Percentiles rank a stretch among this genome's conserved stretches.
phyloP scores from a whole-genome alignment of 2,888 invertebrate species.

The Phortica okadai region DNA sequence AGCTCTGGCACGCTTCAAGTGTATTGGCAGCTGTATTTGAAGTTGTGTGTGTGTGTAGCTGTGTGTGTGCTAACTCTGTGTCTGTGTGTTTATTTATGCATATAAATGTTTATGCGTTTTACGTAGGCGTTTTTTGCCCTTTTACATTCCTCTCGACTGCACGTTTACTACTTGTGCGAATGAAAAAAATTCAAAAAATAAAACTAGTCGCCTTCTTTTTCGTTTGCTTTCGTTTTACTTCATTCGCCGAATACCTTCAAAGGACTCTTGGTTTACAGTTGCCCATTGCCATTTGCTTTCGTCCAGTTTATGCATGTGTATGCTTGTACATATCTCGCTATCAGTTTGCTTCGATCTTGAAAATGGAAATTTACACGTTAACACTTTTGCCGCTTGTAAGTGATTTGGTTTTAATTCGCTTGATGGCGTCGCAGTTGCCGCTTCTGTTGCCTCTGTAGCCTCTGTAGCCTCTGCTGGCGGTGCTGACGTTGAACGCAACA shows the following conservation, averaged over 20 bases:
- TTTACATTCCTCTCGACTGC: constrained; percentile 22
- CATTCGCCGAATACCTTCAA: background rate
- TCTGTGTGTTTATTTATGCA: constrained; percentile 59
- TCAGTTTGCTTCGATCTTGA: constrained; percentile 61
- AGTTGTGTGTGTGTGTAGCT: background rate
- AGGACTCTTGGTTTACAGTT: background rate
- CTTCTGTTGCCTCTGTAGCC: background rate
- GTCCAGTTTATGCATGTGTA: constrained; percentile 36
- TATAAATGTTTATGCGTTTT: constrained; percentile 57
- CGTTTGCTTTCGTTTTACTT: background rate
- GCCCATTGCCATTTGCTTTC: constrained; percentile 39
- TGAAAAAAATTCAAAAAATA: background rate
- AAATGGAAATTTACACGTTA: constrained; percentile 75
- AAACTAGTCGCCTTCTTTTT: background rate
- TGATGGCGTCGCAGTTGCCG: constrained; percentile 61
- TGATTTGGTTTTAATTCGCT: constrained; percentile 71
- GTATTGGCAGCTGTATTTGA: background rate
- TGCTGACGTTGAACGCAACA: background rate
- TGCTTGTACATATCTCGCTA: constrained; percentile 41
- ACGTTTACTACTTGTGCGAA: constrained; percentile 6
- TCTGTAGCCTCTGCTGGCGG: background rate
- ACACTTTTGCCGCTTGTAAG: constrained; percentile 73
- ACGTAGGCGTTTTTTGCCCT: constrained; percentile 19
- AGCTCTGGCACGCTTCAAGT: background rate
- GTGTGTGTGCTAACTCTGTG: background rate